A percentile compares a stretch with the other conserved stretches of the same genome.
phyloP scores from a whole-genome alignment of 2,797 vertebrate genomes.

The Premnoplex brunnescens region DNA sequence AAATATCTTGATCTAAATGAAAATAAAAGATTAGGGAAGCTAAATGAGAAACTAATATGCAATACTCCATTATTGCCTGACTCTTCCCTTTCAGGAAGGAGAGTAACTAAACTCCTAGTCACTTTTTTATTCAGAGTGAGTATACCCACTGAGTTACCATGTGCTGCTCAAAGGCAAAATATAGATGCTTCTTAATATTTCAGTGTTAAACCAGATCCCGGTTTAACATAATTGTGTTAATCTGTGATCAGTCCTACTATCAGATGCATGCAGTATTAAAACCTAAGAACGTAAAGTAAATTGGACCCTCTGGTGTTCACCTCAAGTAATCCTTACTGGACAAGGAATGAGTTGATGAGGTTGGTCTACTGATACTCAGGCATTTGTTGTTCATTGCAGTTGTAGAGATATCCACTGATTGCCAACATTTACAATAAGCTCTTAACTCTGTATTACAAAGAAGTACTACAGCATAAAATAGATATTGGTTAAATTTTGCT shows the following conservation, averaged over 20 bases:
- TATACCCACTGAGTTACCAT: background rate
- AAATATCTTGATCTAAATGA: slow-evolving; percentile 8
- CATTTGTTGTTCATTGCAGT: background rate
- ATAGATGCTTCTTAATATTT: background rate
- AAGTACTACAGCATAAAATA: accelerated
- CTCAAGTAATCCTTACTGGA: background rate
- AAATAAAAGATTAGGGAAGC: background rate
- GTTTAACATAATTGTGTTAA: background rate
- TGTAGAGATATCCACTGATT: background rate
- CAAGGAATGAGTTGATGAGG: background rate
- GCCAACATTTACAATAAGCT: background rate
- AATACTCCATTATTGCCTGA: background rate
- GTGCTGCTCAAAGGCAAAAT: background rate
- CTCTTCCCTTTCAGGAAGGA: background rate
- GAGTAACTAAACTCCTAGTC: background rate
- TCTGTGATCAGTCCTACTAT: background rate
- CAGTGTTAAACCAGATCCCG: background rate
- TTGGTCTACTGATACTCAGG: background rate
- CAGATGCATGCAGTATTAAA: background rate
- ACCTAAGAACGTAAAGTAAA: background rate
- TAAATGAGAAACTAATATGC: background rate
- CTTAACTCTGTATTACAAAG: background rate
- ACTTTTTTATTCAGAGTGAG: background rate
- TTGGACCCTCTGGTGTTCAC: background rate
- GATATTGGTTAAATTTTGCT: background rate